A percentile compares a stretch with the other conserved stretches of the same genome.
Conservation (phyloP, 2,888 invertebrate species). For the Eurois occulta region DNA sequence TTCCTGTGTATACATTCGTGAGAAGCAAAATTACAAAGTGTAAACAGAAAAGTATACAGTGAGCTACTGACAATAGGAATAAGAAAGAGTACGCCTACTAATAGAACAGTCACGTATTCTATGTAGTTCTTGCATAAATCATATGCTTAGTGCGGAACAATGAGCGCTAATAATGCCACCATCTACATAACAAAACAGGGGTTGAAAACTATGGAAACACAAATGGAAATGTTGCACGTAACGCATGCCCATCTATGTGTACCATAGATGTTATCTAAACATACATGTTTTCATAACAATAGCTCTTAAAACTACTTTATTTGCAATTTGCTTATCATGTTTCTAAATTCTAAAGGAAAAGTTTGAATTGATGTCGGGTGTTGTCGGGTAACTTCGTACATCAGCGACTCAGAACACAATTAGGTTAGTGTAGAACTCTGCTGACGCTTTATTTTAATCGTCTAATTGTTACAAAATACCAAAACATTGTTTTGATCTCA, state of each 20-base stretch:
- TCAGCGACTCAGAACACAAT: slow-evolving; percentile 15
- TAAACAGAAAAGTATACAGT: slow-evolving; percentile 46
- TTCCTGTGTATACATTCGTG: slow-evolving; percentile 45
- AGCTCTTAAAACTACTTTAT: slow-evolving; percentile 50
- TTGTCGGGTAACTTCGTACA: slow-evolving; percentile 6
- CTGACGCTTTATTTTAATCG: slow-evolving; percentile 28
- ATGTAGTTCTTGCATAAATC: slow-evolving; percentile 73
- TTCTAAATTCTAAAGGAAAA: slow-evolving; percentile 33
- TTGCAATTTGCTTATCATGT: slow-evolving; percentile 38
- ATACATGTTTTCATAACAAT: slow-evolving; percentile 59
- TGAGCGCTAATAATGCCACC: slow-evolving; percentile 70
- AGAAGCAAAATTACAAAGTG: slow-evolving; percentile 40
- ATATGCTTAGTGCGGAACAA: slow-evolving; percentile 75
- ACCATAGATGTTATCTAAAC: slow-evolving; percentile 51
- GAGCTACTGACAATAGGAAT: slow-evolving; percentile 54
- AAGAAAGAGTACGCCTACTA: slow-evolving; percentile 52
- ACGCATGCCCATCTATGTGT: slow-evolving; percentile 62
- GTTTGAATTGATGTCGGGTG: slow-evolving; percentile 40
- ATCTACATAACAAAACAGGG: slow-evolving; percentile 83
- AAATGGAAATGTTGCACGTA: slow-evolving; percentile 64
- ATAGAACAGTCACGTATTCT: slow-evolving; percentile 66
- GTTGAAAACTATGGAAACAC: slow-evolving; percentile 70
- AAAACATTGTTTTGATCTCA: slow-evolving; percentile 22
- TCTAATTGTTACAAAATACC: slow-evolving; percentile 23
- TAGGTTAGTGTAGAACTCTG: slow-evolving; percentile 10